A percentile compares a stretch with the other conserved stretches of the same genome.
phyloP scores from a whole-genome alignment of 2,797 vertebrate genomes.

The Bradypodion ventrale region DNA sequence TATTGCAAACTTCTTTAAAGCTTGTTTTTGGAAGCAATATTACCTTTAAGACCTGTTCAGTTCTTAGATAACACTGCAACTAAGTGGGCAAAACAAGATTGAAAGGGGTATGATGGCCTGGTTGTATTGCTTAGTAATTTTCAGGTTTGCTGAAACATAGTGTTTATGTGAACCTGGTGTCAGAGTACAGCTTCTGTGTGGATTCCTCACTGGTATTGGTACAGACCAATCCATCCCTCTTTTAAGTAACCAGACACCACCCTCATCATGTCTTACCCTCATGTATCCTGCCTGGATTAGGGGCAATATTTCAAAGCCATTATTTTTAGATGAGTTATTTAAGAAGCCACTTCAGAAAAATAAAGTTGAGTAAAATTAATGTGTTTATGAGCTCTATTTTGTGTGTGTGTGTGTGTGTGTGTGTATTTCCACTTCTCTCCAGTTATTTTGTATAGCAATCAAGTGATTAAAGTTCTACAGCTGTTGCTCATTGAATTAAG shows the following conservation, averaged over 20 bases:
- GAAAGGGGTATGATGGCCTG: background rate
- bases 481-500: background rate
- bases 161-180: too few species aligned
- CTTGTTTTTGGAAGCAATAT: background rate
- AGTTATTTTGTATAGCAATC: background rate
- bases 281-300: too few species aligned
- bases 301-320: too few species aligned
- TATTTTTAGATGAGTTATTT: too few species aligned
- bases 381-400: background rate
- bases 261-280: too few species aligned
- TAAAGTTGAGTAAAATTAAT: background rate
- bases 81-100: background rate
- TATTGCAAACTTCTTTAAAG: background rate
- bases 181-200: too few species aligned
- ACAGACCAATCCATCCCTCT: too few species aligned
- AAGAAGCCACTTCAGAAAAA: background rate
- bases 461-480: background rate
- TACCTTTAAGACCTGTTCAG: background rate
- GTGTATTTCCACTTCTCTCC: background rate
- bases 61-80: background rate
- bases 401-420: background rate
- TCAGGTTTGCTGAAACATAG: background rate
- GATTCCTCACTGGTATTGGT: too few species aligned
- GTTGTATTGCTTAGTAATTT: background rate
- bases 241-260: too few species aligned